Evolutionary conservation across 2,797 vertebrate genomes (phyloP), one percentile per base, ranked within the genome.

Genomic region (Clangula hyemalis): DNA sequence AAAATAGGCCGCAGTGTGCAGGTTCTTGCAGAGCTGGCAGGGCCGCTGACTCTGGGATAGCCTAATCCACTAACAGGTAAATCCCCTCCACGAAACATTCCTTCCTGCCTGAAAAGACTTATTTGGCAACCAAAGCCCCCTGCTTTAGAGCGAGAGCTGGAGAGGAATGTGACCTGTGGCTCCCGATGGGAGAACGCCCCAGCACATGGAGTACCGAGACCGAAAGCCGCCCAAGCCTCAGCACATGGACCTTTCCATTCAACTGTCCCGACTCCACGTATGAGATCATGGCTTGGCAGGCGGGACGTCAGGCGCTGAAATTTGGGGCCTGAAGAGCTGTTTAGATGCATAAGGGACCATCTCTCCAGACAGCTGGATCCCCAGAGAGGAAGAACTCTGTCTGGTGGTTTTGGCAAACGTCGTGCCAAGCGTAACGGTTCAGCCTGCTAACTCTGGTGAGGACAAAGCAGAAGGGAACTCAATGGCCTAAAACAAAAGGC

Each of bases 51-150:
- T 90, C 87, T 71, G 66, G 79, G 76, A 92, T 88, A 93, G 81
- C 30, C 83, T 94, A 95, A 94, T 94, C 87, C 64, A 91, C 57
- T 83, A 89, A 73, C 94, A 94, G 95, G 93, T 94, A 95, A 96
- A 96, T 96, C 83, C 83, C 61, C 45, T 77, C 91, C 72, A 94
- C 68, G 71, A 95, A 96, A 97, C 93, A 94, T 94, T 96, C 93
- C 77, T 96, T 94, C 93, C 88, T 94, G 81, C 43, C 90, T 95
- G 80, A 95, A 91, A 95, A 85, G 77, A 91, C 60, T 94, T 81
- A 74, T 89, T 89, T 94, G 93, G 86, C 90, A 95, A 90, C 34
- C 65, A 87, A 94, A 87, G 71, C 6, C 49, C 78, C 34, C 78
- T 85, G 72, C 49, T 94, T 95, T 90, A 93, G 49, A 94, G 64